Base-by-base conservation (phyloP, 2,888 invertebrate species). In the Seira musarum region DNA sequence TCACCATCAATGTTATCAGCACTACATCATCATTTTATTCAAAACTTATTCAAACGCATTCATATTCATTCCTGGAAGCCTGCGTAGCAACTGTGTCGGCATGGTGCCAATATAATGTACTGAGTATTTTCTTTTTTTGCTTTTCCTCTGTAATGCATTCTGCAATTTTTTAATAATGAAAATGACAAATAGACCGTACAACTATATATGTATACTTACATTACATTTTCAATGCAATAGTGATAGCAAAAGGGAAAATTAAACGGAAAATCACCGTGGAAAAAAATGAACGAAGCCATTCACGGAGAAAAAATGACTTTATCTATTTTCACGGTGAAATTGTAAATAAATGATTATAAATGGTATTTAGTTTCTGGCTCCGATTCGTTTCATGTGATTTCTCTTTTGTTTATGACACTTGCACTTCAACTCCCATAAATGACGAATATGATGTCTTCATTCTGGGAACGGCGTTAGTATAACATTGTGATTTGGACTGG, bases 361-460 rank as follows among this genome's bases (percentile, higher is more conserved):
- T n/a, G n/a, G n/a, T n/a, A n/a, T n/a, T n/a, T n/a, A n/a, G 40
- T 40, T 40, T 40, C 13, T 8, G 6, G 40, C 40, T 40, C 63
- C 6, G 63, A 80, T 75, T 80, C 46, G 80, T 71, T 75, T 46
- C 75, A 63, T 70, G 64, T 21, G 40, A 19, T 49, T 63, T 63
- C 25, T 22, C 8, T 21, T 19, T 80, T 74, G 65, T 61, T 64
- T 13, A 80, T 75, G 75, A 71, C 80, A 75, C 75, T 60, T 74
- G 80, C 70, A 80, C 80, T 80, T 75, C 64, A 80, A 60, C 5
- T 61, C 8, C 22, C 40, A 40, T 40, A 40, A 13, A 40, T 40
- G 6, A 40, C n/a, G n/a, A n/a, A n/a, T n/a, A n/a, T n/a, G n/a
- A n/a, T n/a, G n/a, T n/a, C n/a, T n/a, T n/a, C n/a, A n/a, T n/a